Base-by-base conservation (phyloP, 2,888 invertebrate species). In the Drosophila vallismaia region DNA sequence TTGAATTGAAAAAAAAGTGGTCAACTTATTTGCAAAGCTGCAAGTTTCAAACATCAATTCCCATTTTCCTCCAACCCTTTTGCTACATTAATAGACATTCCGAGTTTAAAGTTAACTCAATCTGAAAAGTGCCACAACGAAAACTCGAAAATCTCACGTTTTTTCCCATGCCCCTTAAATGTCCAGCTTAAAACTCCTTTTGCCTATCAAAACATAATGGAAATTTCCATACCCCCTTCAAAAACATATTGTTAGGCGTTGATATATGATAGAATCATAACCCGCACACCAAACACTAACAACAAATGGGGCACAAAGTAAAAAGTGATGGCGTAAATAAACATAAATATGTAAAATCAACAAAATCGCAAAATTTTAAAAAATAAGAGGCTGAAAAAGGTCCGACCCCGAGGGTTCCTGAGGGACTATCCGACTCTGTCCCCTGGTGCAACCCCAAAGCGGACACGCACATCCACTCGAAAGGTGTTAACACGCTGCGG, bases 331-430 rank as follows among this genome's bases (percentile, higher is more conserved):
- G 59, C 71, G 60, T 76, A 77, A 85, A 66, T 78, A 78, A 84
- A 84, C 86, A 87, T 73, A 77, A 82, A 87, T 79, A 86, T 87
- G 83, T 75, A 85, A 84, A 79, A 82, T 75, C 67, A 87, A 85
- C 86, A 86, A 57, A 74, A 54, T 42, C 40, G 40, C 12, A 68
- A 67, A 71, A 67, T 78, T 79, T 78, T 71, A 64, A 77, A 83
- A 84, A 87, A 79, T 75, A 82, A 55, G 9, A 44, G 55, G 49
- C 49, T 51, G 49, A 29, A 53, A 75, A 57, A 46, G 24, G 56
- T 31, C 26, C 40, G 64, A 38, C 19, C n/a, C 19, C 57, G 53
- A 75, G 52, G 59, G 60, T 60, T 48, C 38, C 28, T n/a, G 33
- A 31, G 60, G 60, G 29, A 33, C 59, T 38, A 14, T 40, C 40